phyloP scores from a whole-genome alignment of 2,888 invertebrate genomes.

The Prosopocoilus inquinatus region DNA sequence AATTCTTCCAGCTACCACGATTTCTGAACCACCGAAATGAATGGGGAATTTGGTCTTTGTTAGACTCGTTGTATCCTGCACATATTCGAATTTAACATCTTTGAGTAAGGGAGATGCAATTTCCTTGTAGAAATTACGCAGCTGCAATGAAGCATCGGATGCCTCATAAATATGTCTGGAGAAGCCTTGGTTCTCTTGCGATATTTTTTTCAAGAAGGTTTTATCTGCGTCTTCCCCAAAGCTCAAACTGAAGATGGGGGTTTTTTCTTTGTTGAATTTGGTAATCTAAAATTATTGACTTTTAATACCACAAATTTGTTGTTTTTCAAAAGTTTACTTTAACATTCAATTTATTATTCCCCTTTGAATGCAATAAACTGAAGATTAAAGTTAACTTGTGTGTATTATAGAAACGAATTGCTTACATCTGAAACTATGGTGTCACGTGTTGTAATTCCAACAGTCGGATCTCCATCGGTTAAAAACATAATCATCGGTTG shows the following conservation, averaged over 20 bases:
- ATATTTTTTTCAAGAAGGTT: slow-evolving; percentile 63
- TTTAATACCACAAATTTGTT: neutral
- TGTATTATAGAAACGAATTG: slow-evolving; percentile 41
- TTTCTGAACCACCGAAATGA: slow-evolving; percentile 62
- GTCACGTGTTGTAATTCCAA: slow-evolving; percentile 55
- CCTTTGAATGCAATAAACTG: too few species aligned
- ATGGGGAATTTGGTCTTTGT: slow-evolving; percentile 59
- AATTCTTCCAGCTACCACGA: slow-evolving; percentile 60
- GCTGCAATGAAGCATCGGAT: slow-evolving; percentile 66
- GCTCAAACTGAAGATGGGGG: slow-evolving; percentile 64
- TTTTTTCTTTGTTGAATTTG: slow-evolving; percentile 44
- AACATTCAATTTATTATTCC: too few species aligned
- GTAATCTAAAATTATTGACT: slow-evolving; percentile 17
- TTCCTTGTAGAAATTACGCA: slow-evolving; percentile 65
- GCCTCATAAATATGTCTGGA: slow-evolving; percentile 70
- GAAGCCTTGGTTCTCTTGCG: slow-evolving; percentile 65
- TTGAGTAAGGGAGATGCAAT: slow-evolving; percentile 67
- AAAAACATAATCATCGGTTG: slow-evolving; percentile 66
- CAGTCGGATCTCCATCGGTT: slow-evolving; percentile 66
- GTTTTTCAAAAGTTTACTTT: too few species aligned
- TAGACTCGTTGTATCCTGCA: slow-evolving; percentile 56
- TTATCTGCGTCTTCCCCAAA: slow-evolving; percentile 70
- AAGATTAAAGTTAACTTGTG: too few species aligned
- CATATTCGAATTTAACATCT: slow-evolving; percentile 65
- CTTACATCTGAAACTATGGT: slow-evolving; percentile 55